These are phyloP conservation scores for Nomada fabriciana DNA, from an alignment of 2,888 invertebrate species.

Conservation along the genomic window DNA sequence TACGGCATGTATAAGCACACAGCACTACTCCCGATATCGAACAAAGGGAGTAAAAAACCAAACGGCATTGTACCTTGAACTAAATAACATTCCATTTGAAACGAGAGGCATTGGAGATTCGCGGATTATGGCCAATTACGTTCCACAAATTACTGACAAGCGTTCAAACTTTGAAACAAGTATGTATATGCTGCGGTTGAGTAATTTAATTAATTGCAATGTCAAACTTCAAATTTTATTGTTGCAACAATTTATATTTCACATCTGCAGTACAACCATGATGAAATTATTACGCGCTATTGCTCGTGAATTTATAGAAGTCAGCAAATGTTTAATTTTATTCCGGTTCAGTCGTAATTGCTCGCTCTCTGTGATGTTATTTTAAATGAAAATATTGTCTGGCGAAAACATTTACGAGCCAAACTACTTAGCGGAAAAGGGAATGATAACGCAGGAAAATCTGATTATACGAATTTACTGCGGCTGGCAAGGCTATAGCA, in stretches of 20 bases:
- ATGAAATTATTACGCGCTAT: background rate
- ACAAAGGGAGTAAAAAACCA: background rate
- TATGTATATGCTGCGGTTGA: background rate
- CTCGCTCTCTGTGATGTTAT: no score
- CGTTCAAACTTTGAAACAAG: conserved; percentile 7
- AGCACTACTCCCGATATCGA: background rate
- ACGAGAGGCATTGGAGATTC: background rate
- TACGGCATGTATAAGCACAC: background rate
- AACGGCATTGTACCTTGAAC: background rate
- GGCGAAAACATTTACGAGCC: no score
- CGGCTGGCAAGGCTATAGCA: background rate
- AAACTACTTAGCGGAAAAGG: background rate
- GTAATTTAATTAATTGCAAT: conserved; percentile 23
- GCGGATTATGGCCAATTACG: background rate
- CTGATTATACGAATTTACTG: conserved; percentile 13
- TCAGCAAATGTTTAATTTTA: no score
- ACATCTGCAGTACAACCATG: background rate
- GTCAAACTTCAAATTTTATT: background rate
- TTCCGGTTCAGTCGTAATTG: no score
- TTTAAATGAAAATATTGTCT: no score
- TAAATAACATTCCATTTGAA: conserved; percentile 1
- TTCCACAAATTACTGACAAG: background rate
- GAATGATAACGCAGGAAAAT: background rate
- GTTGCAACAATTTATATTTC: background rate
- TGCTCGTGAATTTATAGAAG: no score